These are phyloP conservation scores for Oophaga pumilio DNA, from an alignment of 2,113 vertebrate species.

Conservation along the genomic window DNA sequence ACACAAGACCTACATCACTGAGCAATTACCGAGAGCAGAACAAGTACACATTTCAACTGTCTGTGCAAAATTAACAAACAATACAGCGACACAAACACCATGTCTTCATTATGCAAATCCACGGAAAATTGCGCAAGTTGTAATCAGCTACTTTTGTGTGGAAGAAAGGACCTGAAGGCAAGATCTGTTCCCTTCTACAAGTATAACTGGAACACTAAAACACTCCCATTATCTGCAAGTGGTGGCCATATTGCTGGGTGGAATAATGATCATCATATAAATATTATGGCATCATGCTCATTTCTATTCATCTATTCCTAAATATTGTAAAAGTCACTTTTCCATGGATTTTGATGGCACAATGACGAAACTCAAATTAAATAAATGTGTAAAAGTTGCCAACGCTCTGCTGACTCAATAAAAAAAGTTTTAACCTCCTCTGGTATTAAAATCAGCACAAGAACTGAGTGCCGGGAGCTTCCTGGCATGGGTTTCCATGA, in stretches of 20 bases:
- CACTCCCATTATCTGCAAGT: not conserved
- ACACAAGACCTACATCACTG: slow-evolving; percentile 12
- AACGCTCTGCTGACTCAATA: too few species aligned
- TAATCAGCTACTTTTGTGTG: slow-evolving; percentile 18
- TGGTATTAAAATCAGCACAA: too few species aligned
- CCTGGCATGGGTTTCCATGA: too few species aligned
- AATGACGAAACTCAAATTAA: not conserved
- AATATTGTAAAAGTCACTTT: not conserved
- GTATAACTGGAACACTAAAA: not conserved
- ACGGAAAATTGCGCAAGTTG: not conserved
- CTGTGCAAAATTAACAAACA: slow-evolving; percentile 32
- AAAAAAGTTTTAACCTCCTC: too few species aligned
- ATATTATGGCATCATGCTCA: not conserved
- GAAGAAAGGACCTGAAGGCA: not conserved
- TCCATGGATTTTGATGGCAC: not conserved
- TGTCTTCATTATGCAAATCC: slow-evolving; percentile 36
- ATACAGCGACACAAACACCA: not conserved
- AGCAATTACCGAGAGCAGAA: slow-evolving; percentile 32
- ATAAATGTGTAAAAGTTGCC: not conserved
- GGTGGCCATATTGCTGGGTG: too few species aligned
- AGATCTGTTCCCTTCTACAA: not conserved
- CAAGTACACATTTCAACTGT: slow-evolving; percentile 41
- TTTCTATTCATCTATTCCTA: not conserved
- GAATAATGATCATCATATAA: not conserved
- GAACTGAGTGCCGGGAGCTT: too few species aligned